Evolutionary conservation across 53 echinoderm and acorn worm species (phyloP), one percentile per base, ranked within the genome.

Genomic region (Patiria pectinifera): DNA sequence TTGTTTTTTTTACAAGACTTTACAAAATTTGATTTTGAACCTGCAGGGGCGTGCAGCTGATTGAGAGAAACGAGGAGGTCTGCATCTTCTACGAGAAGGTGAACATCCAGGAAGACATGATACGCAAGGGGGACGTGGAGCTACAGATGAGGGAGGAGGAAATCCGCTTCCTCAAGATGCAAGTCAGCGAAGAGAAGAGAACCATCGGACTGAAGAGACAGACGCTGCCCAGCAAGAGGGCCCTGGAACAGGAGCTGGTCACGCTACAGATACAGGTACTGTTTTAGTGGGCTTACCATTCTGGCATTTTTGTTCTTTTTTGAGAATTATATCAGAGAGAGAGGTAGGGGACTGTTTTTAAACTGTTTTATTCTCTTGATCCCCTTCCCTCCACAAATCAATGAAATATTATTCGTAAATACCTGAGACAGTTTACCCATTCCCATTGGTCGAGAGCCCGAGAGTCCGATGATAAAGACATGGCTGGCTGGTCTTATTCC

Each of bases 71-170:
- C 91, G 99, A 99, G 81, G 99, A 99, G 94, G 99, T 99, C 78
- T 99, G 99, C 90, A 97, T 99, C 74, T 97, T 97, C 91, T 97
- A 99, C 84, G 99, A 99, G 95, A 97, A 99, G 91, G 99, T 99
- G 21, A 97, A 97, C 94, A 99, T 99, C 85, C 99, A 99, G 82
- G 99, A 99, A 83, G 99, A 99, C 92, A 99, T 99, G 99, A 97
- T 99, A 45, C 89, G 99, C 76, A 95, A 97, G 85, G 99, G 99
- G 10, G 99, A 99, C 70, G 99, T 99, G 43, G 99, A 99, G 87
- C 89, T 99, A 9, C 99, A 97, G 91, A 96, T 97, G 91, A 94
- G 99, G 43, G 99, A 97, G 82, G 99, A 99, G 78, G 99, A 99
- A 91, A 99, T 99, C 59, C 83, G 99, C 62, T 99, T 99, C 91